Conservation (phyloP, 2,113 vertebrate genomes). For the Ailuropoda melanoleuca region DNA sequence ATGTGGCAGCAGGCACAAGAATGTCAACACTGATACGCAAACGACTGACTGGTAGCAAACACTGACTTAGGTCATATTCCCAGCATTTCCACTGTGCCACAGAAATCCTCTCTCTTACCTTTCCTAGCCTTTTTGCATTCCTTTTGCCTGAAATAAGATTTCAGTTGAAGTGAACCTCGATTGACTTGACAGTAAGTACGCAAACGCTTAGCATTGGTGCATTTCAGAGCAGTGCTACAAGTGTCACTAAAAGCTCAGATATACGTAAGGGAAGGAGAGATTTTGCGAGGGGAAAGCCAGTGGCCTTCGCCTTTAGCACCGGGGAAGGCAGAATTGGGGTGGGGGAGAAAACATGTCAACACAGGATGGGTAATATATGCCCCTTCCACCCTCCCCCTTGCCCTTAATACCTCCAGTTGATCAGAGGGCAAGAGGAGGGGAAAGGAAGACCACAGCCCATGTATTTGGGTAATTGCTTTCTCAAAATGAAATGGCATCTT, state of each 20-base stretch:
- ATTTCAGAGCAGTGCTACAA: background rate
- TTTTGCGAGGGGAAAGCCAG: background rate
- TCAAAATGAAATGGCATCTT: constrained; percentile 48
- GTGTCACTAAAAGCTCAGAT: constrained; percentile 49
- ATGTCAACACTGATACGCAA: background rate
- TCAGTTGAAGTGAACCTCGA: background rate
- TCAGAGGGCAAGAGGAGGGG: background rate
- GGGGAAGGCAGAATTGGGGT: background rate
- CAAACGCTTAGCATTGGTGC: background rate
- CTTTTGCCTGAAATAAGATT: constrained; percentile 23
- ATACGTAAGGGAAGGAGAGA: background rate
- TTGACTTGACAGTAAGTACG: constrained; percentile 37
- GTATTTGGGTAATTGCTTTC: constrained; percentile 51
- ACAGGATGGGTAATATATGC: background rate
- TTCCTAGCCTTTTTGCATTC: background rate
- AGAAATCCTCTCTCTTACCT: background rate
- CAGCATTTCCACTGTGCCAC: background rate
- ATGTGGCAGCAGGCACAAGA: background rate
- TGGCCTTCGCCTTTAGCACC: background rate
- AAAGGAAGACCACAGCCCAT: background rate
- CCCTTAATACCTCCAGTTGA: background rate
- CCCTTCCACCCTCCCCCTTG: background rate
- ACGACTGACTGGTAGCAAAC: background rate
- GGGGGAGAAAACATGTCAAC: background rate
- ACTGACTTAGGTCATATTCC: background rate